Percentiles rank a stretch among this genome's conserved stretches.
Evolutionary conservation across 30 jellyfish, hydroid and myxozoan genomes (phyloP).

Genomic region (Rhopilema esculentum): DNA sequence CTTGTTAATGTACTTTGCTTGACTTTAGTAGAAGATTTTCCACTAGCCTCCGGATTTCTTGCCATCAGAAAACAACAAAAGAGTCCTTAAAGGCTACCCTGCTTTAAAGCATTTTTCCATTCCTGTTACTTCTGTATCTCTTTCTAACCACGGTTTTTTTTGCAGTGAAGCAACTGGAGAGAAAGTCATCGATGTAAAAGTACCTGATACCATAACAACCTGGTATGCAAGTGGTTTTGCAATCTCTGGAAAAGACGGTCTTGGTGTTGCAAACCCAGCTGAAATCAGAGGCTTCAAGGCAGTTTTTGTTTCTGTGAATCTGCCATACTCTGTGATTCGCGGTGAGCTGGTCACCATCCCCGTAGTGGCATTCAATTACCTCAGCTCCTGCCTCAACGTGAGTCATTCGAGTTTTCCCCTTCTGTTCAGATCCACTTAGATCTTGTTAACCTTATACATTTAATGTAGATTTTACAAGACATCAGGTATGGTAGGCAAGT

Average conservation of each 20-base stretch:
- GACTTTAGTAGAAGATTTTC: too few species aligned
- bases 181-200: constrained; percentile 68
- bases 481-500: too few species aligned
- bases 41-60: too few species aligned
- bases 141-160: background rate
- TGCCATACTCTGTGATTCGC: constrained; percentile 93
- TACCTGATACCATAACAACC: constrained; percentile 93
- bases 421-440: background rate
- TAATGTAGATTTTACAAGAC: too few species aligned
- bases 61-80: too few species aligned
- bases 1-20: too few species aligned
- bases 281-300: constrained; percentile 89
- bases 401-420: constrained; percentile 15
- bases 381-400: constrained; percentile 81
- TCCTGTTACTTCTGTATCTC: too few species aligned
- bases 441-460: too few species aligned
- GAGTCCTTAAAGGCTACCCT: too few species aligned
- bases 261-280: constrained; percentile 88
- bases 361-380: constrained; percentile 88
- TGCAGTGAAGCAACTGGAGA: constrained; percentile 69
- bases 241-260: constrained; percentile 73
- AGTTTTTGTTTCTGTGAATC: constrained; percentile 79
- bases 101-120: too few species aligned
- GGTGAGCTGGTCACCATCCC: constrained; percentile 90
- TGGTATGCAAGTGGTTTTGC: constrained; percentile 98